These are phyloP conservation scores for Aldabrachelys gigantea DNA, from an alignment of 2,113 vertebrate species.

Conservation along the genomic window DNA sequence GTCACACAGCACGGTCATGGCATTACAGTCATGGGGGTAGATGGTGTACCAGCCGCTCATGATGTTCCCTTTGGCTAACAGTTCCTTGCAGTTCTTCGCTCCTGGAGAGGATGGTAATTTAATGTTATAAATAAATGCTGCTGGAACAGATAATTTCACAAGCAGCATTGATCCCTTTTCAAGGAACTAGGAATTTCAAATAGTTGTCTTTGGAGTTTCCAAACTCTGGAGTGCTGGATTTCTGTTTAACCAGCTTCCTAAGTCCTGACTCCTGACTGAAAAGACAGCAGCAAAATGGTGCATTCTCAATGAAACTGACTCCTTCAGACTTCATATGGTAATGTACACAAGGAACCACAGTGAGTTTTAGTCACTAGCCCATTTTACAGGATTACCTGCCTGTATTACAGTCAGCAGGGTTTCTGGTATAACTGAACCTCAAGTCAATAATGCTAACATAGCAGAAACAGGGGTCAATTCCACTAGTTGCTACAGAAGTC, in stretches of 20 bases:
- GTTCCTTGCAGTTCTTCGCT: conserved; percentile 12
- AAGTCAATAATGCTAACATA: background rate
- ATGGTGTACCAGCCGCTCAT: conserved; percentile 46
- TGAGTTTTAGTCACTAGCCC: too few species aligned
- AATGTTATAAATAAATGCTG: background rate
- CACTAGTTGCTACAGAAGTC: background rate
- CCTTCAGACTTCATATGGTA: too few species aligned
- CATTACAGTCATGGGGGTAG: background rate
- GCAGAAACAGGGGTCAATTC: background rate
- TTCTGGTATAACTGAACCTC: background rate
- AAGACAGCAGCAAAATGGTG: too few species aligned
- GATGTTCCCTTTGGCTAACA: background rate
- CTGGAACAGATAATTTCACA: background rate
- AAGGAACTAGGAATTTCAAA: background rate
- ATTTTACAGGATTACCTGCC: background rate
- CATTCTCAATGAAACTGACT: too few species aligned
- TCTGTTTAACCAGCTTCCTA: background rate
- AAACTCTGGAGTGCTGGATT: background rate
- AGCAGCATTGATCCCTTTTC: background rate
- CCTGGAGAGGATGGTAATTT: background rate
- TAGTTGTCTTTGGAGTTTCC: background rate
- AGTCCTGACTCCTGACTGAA: background rate
- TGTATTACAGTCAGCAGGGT: background rate
- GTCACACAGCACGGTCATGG: conserved; percentile 19
- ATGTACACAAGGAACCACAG: too few species aligned